Conservation (phyloP, 64 coral and sea anemone species). For the Catalaphyllia jardinei region DNA sequence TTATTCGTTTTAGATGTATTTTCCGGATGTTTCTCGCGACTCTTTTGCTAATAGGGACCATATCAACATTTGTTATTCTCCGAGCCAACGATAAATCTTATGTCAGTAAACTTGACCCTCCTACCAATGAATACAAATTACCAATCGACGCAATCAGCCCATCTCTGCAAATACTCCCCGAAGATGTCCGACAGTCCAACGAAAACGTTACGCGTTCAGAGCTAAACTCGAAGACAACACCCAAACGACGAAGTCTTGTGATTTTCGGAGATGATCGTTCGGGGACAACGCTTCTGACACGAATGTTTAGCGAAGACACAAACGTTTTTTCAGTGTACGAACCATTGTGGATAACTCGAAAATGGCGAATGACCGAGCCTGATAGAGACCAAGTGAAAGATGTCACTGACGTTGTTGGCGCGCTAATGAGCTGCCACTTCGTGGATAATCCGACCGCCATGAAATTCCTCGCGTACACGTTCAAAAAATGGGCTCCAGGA, state of each 20-base stretch:
- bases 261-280: conserved; percentile 74
- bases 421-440: conserved; percentile 39
- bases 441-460: conserved; percentile 18
- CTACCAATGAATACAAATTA: background rate
- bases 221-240: background rate
- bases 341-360: conserved; percentile 63
- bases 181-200: background rate
- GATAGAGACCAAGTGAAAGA: background rate
- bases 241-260: conserved; percentile 17
- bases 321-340: conserved; percentile 62
- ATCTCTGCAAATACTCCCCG: background rate
- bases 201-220: background rate
- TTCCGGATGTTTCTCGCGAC: background rate
- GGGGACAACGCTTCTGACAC: conserved; percentile 60
- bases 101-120: background rate
- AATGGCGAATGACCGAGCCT: conserved; percentile 9
- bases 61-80: conserved; percentile 5
- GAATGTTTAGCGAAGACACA: conserved; percentile 55
- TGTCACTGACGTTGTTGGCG: conserved; percentile 32
- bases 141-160: background rate
- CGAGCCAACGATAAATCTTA: background rate
- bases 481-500: conserved; percentile 36
- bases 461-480: conserved; percentile 32
- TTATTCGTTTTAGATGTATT: background rate
- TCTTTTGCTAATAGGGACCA: background rate